Percentiles rank a stretch among this genome's conserved stretches.
These are phyloP conservation scores for Acromyrmex charruanus DNA, from an alignment of 1,140 invertebrate genomes.

Conservation along the genomic window DNA sequence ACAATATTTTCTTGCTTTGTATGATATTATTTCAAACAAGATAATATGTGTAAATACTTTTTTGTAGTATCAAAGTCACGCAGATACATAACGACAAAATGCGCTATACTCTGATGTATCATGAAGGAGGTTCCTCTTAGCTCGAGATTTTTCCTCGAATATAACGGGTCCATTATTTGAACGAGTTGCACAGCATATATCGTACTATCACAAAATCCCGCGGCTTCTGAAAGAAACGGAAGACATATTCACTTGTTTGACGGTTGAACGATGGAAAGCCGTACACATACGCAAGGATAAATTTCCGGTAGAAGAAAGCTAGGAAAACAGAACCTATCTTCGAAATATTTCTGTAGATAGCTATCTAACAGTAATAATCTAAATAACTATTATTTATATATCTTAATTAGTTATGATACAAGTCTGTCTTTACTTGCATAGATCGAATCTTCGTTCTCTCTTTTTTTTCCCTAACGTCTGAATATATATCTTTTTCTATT, in stretches of 20 bases:
- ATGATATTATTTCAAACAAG: conserved; percentile 3
- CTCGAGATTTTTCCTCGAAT: neutral
- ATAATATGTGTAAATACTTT: conserved; percentile 6
- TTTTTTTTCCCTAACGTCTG: neutral
- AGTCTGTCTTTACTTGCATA: neutral
- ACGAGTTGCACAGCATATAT: neutral
- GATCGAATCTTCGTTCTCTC: neutral
- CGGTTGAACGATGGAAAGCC: conserved; percentile 16
- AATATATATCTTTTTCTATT: neutral
- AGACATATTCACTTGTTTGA: conserved; percentile 9
- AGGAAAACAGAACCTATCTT: neutral
- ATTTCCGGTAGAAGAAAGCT: neutral
- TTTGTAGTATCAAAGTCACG: neutral
- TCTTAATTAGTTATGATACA: neutral
- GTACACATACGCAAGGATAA: conserved; percentile 52
- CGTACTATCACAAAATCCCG: conserved; percentile 25
- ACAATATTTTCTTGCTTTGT: neutral
- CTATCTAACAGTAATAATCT: neutral
- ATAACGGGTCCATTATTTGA: conserved; percentile 19
- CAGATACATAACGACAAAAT: neutral
- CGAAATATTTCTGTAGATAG: neutral
- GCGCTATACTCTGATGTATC: neutral
- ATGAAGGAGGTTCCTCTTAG: neutral
- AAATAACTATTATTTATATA: neutral
- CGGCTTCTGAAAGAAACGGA: neutral